A percentile compares a stretch with the other conserved stretches of the same genome.
Evolutionary conservation across 2,797 vertebrate species (phyloP).

Genomic region (Lepilemur septentrionalis): DNA sequence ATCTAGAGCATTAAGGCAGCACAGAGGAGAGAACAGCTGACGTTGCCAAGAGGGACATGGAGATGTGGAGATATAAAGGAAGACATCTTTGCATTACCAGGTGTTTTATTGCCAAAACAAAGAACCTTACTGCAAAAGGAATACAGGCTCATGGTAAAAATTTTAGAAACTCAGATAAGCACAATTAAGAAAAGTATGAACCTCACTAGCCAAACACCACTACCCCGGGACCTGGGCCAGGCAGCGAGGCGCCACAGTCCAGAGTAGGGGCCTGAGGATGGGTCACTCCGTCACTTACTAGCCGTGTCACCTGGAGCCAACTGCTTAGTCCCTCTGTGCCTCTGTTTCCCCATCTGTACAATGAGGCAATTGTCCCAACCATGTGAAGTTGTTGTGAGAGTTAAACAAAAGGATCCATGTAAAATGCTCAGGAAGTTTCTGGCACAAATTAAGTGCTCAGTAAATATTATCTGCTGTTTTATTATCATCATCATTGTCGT

Average conservation of each 20-base stretch:
- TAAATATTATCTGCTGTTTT: not conserved
- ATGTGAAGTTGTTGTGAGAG: no score
- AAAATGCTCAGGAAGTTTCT: not conserved
- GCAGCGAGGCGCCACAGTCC: rapidly evolving
- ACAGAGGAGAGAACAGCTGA: not conserved
- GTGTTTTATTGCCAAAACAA: not conserved
- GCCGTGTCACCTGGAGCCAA: not conserved
- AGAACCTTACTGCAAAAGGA: not conserved
- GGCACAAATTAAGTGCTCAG: not conserved
- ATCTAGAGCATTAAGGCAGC: not conserved
- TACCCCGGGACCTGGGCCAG: not conserved
- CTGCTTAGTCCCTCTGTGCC: not conserved
- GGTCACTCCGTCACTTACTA: rapidly evolving
- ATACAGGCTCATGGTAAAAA: not conserved
- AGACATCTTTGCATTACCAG: not conserved
- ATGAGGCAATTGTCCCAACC: not conserved
- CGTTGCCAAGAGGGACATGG: not conserved
- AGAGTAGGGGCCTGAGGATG: not conserved
- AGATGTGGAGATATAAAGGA: not conserved
- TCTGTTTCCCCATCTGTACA: not conserved
- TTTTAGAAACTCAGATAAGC: not conserved
- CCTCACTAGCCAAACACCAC: not conserved
- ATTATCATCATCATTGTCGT: rapidly evolving
- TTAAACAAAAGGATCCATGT: not conserved
- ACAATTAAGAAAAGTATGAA: not conserved